Base-by-base conservation (phyloP, 1,140 invertebrate species). In the Drosophila guanche region DNA sequence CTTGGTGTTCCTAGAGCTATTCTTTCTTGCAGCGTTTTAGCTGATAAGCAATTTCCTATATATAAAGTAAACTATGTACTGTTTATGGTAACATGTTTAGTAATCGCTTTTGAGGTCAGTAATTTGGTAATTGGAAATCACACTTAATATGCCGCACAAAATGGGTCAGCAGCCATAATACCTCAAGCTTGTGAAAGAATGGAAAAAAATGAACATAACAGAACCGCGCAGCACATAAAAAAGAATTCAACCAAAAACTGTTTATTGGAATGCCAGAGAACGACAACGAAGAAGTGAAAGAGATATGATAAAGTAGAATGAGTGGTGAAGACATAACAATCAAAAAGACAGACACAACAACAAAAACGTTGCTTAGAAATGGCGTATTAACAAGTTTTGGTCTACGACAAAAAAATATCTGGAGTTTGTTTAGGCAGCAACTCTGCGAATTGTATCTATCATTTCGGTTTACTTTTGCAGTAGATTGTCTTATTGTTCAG, bases 121-220 rank as follows among this genome's bases (percentile, higher is more conserved):
- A 61, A 86, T 84, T 84, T 84, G 80, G 81, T 84, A 84, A 84
- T 84, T 86, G 80, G 76, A 76, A 84, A 84, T 69, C 58, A 52
- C 59, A 43, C 43, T 43, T 53, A 61, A n/a, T 53, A 72, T 41
- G 48, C 51, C 68, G 69, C 50, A n/a, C 12, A 12, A 80, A 76
- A 66, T 86, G 72, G 80, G 80, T 80, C 81, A 73, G 29, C 54
- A 29, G 33, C 16, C 41, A 47, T 16, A 52, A 57, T 52, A 22
- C 22, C 37, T 62, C 37, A 48, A 7, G 69, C 25, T 33, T 14
- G 50, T 37, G 43, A 55, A 40, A 47, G 50, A 68, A 33, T 33
- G 8, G 10, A 10, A 33, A 10, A 33, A 10, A 33, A 10, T 10
- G 33, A 37, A 37, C 33, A 37, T 10, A 33, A 8, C 29, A 2